Percentiles rank a stretch among this genome's conserved stretches.
phyloP scores from a whole-genome alignment of 2,113 vertebrate species.

The Forbesichthys papilliferus region DNA sequence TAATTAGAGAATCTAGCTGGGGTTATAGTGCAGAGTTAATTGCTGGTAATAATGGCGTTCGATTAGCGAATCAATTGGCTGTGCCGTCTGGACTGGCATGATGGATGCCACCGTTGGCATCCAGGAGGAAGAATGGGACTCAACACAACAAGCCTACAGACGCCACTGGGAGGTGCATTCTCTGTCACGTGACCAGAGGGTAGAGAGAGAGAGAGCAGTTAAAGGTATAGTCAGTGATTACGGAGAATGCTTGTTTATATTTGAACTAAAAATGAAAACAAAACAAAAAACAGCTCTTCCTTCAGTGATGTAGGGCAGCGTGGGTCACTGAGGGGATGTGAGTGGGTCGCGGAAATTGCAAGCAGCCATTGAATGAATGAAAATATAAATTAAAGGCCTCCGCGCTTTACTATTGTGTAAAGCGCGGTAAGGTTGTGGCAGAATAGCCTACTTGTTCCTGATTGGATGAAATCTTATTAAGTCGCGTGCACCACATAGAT shows the following conservation, averaged over 20 bases:
- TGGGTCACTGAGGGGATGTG: too few species aligned
- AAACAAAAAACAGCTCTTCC: too few species aligned
- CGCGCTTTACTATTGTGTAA: too few species aligned
- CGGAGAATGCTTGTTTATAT: neutral
- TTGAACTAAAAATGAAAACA: too few species aligned
- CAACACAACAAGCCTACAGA: slow-evolving; percentile 7
- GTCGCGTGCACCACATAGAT: too few species aligned
- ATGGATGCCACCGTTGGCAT: slow-evolving; percentile 57
- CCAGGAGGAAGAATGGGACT: slow-evolving; percentile 11
- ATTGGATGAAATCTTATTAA: too few species aligned
- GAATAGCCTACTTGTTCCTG: too few species aligned
- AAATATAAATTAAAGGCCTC: too few species aligned
- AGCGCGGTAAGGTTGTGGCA: too few species aligned
- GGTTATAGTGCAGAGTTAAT: slow-evolving; percentile 63
- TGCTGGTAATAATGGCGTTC: slow-evolving; percentile 70
- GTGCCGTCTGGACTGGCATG: slow-evolving; percentile 60
- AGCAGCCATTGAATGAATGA: too few species aligned
- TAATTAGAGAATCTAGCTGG: slow-evolving; percentile 65
- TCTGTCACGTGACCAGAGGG: neutral
- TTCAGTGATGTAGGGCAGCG: too few species aligned
- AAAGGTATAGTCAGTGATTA: neutral
- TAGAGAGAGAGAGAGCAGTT: neutral
- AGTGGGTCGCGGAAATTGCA: too few species aligned
- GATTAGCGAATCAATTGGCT: slow-evolving; percentile 72
- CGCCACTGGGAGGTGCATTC: neutral